Evolutionary conservation across 1,140 invertebrate species (phyloP).

Genomic region (Bombus haemorrhoidalis): DNA sequence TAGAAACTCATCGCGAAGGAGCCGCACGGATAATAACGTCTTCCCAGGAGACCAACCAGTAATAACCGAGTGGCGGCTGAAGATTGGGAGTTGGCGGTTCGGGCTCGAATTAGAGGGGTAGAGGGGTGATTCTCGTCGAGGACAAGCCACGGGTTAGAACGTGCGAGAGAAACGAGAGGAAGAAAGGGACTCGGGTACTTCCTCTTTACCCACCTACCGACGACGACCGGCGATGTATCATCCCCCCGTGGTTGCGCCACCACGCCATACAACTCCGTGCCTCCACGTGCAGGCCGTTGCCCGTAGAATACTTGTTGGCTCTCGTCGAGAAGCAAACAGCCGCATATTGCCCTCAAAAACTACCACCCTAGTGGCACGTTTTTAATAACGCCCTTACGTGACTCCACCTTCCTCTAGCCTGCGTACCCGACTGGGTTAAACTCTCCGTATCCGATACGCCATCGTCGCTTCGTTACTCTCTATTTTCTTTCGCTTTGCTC

Average conservation of each 20-base stretch:
- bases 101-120: slow-evolving; percentile 61
- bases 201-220: neutral
- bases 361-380: slow-evolving; percentile 69
- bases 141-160: slow-evolving; percentile 15
- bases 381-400: slow-evolving; percentile 76
- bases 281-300: too few relatives aligned
- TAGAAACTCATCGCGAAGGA: slow-evolving; percentile 70
- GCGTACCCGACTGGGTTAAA: slow-evolving; percentile 12
- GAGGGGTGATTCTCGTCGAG: slow-evolving; percentile 8
- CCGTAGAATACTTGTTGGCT: neutral
- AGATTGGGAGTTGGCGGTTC: slow-evolving; percentile 68
- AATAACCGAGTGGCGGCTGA: slow-evolving; percentile 69
- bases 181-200: slow-evolving; percentile 2
- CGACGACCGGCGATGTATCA: neutral
- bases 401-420: slow-evolving; percentile 48
- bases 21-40: slow-evolving; percentile 72
- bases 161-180: slow-evolving; percentile 24
- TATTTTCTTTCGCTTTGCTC: too few relatives aligned
- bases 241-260: neutral
- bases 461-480: neutral
- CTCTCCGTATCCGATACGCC: neutral
- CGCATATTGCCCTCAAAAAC: slow-evolving; percentile 72
- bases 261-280: neutral
- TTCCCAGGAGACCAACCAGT: slow-evolving; percentile 65
- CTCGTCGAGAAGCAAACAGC: slow-evolving; percentile 57